Evolutionary conservation across 2,113 vertebrate species (phyloP).

Genomic region (Oriolus oriolus): DNA sequence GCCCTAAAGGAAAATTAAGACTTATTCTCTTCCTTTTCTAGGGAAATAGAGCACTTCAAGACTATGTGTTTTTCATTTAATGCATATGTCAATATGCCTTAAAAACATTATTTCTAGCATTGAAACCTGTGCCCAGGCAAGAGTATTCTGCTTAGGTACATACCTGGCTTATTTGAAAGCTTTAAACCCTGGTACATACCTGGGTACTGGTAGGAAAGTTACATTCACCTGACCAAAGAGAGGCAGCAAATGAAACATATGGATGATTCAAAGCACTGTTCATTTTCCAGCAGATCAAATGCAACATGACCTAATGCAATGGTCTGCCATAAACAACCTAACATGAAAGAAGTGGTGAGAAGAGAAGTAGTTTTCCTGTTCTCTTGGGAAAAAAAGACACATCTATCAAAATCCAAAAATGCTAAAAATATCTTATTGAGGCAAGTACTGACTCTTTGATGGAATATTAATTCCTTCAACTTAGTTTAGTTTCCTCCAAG

Average conservation of each 20-base stretch:
- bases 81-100: constrained; percentile 33
- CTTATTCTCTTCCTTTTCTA: not conserved
- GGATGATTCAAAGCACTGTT: not conserved
- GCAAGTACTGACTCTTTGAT: not conserved
- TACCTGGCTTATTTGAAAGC: not conserved
- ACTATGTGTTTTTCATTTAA: constrained; percentile 21
- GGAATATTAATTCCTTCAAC: not conserved
- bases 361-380: constrained; percentile 2
- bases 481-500: not conserved
- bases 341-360: not conserved
- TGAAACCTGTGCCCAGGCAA: not conserved
- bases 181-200: not conserved
- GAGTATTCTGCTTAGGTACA: not conserved
- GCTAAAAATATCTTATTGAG: constrained; percentile 25
- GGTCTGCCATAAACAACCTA: not conserved
- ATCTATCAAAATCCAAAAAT: constrained; percentile 6
- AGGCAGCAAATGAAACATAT: not conserved
- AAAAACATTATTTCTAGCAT: not conserved
- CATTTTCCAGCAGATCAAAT: not conserved
- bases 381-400: not conserved
- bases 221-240: not conserved
- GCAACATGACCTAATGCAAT: not conserved
- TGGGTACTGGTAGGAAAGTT: not conserved
- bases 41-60: not conserved
- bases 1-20: constrained; percentile 41